Base-by-base conservation (phyloP, 2,888 invertebrate genomes). In the Drosophila anomalata region DNA sequence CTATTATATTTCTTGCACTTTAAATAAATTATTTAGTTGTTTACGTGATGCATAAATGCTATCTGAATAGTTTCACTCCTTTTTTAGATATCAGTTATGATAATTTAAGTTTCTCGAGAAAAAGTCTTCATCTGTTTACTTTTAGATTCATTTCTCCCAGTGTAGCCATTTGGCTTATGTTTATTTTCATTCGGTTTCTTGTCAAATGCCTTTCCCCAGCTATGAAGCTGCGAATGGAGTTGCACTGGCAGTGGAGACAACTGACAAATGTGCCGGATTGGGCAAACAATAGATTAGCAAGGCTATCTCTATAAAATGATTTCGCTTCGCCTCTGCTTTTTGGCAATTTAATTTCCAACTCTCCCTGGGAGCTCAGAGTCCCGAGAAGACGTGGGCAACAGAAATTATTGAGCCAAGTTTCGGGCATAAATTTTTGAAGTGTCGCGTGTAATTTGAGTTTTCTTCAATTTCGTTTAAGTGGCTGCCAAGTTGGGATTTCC, bases 381-480 rank as follows among this genome's bases (percentile, higher is more conserved):
- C 3, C 29, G 29, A 9, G 1, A 29, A 7, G 29, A 29, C 29
- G 29, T 29, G 29, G 29, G 17, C 31, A 61, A 52, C 20, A 7
- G 20, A 20, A 20, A 46, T 61, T 63, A 63, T 52, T 61, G 65
- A 54, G 17, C 65, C 31, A 65, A 65, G 47, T 66, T 68, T 67
- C 29, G 9, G 47, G 53, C 50, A 62, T 71, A 55, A 50, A 69
- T 71, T 71, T 14, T 62, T 57, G 51, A 69, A 71, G 70, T 71
- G 70, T 68, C 68, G 68, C 52, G 48, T 42, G 50, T 69, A 56
- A 69, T 62, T 69, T 52, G 70, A 62, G 55, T 57, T 62, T 63
- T 70, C 52, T 70, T 63, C 48, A 42, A 63, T 56, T 72, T 63
- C 48, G 46, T 44, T 47, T 47, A 67, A 65, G 61, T 61, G 63